phyloP scores from a whole-genome alignment of 1,140 invertebrate species.

The Xylocopa sonorina region DNA sequence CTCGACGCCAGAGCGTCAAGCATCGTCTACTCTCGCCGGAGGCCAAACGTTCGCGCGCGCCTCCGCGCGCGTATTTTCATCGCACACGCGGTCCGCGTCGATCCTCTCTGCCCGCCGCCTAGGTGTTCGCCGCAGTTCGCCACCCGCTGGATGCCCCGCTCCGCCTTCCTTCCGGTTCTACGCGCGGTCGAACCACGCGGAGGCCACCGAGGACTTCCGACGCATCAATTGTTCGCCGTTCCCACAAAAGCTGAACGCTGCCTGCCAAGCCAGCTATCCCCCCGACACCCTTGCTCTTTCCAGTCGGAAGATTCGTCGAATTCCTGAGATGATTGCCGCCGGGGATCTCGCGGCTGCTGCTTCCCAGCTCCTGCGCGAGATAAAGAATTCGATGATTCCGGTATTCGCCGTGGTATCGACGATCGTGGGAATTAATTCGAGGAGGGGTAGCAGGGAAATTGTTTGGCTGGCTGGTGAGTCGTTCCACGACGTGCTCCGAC shows the following conservation, averaged over 20 bases:
- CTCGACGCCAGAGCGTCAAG: conserved; percentile 9
- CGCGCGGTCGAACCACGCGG: not conserved
- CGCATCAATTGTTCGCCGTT: conserved; percentile 6
- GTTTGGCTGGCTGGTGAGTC: not conserved
- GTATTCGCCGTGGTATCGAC: not conserved
- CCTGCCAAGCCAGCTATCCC: not conserved
- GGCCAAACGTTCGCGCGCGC: conserved; percentile 41
- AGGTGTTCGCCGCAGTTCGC: no score
- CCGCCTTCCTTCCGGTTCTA: not conserved
- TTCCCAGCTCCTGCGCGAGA: not conserved
- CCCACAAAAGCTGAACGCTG: no score
- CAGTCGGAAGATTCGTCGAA: not conserved
- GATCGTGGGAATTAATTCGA: not conserved
- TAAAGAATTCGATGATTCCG: conserved; percentile 15
- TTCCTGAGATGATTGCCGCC: conserved; percentile 12
- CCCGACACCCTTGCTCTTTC: no score
- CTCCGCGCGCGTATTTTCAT: conserved; percentile 44
- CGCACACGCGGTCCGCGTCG: conserved; percentile 3
- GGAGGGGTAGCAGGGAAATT: not conserved
- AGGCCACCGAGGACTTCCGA: conserved; percentile 14
- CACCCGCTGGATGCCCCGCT: not conserved
- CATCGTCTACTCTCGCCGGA: conserved; percentile 27
- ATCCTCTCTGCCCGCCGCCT: no score
- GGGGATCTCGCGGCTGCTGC: no score
- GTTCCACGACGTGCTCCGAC: no score